These are phyloP conservation scores for Stegostoma tigrinum DNA, from an alignment of 2,113 vertebrate genomes.

Conservation along the genomic window DNA sequence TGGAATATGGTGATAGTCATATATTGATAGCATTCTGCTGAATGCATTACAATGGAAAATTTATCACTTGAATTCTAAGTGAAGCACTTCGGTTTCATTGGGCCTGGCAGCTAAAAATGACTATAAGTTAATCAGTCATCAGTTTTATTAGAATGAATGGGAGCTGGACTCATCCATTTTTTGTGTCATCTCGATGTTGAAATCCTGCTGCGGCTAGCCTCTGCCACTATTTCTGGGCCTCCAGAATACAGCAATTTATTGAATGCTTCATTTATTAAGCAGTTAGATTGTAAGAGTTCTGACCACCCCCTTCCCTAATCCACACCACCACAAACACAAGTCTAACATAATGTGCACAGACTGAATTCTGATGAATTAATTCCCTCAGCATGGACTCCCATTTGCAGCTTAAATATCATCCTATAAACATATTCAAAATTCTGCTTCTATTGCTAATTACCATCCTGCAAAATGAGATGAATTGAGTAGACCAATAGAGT, in stretches of 20 bases:
- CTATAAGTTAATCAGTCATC: neutral
- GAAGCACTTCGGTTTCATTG: neutral
- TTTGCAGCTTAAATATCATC: neutral
- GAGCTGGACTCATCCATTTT: neutral
- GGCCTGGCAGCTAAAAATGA: too few relatives aligned
- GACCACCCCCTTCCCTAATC: neutral
- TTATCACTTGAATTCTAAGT: neutral
- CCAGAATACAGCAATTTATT: neutral
- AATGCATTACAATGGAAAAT: neutral
- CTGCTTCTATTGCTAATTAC: neutral
- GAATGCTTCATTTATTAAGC: neutral
- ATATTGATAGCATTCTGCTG: neutral
- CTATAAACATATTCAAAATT: neutral
- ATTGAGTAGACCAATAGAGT: neutral
- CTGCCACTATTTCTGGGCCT: neutral
- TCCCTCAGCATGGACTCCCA: neutral
- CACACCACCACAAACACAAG: too few relatives aligned
- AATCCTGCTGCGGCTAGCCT: neutral
- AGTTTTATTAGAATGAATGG: neutral
- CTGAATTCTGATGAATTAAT: neutral
- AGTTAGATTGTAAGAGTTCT: neutral
- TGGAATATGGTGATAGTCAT: neutral
- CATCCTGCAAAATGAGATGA: neutral
- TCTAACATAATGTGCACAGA: neutral
- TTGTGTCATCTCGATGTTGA: neutral